These are phyloP conservation scores for Pemphredon lugubris DNA, from an alignment of 2,888 invertebrate species.

Conservation along the genomic window DNA sequence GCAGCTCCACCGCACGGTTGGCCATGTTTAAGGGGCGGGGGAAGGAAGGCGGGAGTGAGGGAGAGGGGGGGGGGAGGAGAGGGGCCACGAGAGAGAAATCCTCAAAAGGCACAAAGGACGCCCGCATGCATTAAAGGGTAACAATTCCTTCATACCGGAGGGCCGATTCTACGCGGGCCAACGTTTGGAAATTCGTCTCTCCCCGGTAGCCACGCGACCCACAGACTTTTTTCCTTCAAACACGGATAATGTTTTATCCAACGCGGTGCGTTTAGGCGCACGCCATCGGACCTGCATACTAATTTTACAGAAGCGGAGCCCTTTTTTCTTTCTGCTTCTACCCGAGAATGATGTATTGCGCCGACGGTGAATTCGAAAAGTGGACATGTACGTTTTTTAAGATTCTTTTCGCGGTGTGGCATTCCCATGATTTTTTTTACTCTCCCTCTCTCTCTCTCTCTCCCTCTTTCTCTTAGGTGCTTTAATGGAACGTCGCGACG, in stretches of 20 bases:
- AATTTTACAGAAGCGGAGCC: conserved; percentile 49
- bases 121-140: conserved; percentile 77
- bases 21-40: conserved; percentile 34
- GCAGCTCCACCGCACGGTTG: conserved; percentile 39
- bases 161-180: conserved; percentile 44
- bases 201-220: conserved; percentile 63
- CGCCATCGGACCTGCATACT: conserved; percentile 56
- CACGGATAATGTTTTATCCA: conserved; percentile 55
- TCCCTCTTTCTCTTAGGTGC: too few relatives aligned
- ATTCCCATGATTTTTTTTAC: too few relatives aligned
- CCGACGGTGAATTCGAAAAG: conserved; percentile 53
- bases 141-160: conserved; percentile 67
- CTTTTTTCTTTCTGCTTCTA: conserved; percentile 34
- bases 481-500: too few relatives aligned
- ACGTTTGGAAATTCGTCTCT: conserved; percentile 63
- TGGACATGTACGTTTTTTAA: too few relatives aligned
- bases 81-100: conserved; percentile 65
- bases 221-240: conserved; percentile 36
- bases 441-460: too few relatives aligned
- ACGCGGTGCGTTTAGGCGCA: conserved; percentile 44
- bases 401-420: too few relatives aligned
- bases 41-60: conserved; percentile 14
- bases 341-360: conserved; percentile 44
- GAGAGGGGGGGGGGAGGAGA: conserved; percentile 7
- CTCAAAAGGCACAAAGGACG: conserved; percentile 78